Conservation (phyloP, 2,113 vertebrate genomes). For the Lonchura striata region DNA sequence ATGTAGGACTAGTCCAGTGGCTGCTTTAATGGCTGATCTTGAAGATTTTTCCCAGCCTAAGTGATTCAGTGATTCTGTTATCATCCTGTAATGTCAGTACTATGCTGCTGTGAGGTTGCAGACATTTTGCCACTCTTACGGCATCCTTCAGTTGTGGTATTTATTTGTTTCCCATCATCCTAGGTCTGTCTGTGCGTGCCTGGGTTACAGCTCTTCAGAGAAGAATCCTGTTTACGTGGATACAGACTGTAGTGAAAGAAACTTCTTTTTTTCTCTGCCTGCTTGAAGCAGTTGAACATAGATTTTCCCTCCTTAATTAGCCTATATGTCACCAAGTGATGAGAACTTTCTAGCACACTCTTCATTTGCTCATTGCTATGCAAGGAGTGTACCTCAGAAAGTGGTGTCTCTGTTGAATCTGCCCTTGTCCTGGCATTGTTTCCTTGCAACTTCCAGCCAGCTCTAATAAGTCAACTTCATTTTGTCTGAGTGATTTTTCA, state of each 20-base stretch:
- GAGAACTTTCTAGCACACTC: neutral
- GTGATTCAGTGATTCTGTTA: neutral
- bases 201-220: neutral
- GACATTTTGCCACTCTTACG: rapidly evolving
- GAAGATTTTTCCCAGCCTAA: neutral
- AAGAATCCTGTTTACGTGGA: neutral
- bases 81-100: neutral
- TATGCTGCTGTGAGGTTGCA: neutral
- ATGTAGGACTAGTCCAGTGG: neutral
- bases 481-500: neutral
- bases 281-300: neutral
- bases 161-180: neutral
- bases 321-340: neutral
- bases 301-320: neutral
- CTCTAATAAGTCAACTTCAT: neutral
- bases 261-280: neutral
- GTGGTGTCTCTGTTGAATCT: neutral
- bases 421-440: neutral
- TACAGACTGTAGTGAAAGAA: neutral
- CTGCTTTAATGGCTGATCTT: neutral
- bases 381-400: neutral
- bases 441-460: neutral
- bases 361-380: conserved; percentile 5
- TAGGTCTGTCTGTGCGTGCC: neutral
- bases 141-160: neutral